Base-by-base conservation (phyloP, 2,888 invertebrate genomes). In the Polia nebulosa region DNA sequence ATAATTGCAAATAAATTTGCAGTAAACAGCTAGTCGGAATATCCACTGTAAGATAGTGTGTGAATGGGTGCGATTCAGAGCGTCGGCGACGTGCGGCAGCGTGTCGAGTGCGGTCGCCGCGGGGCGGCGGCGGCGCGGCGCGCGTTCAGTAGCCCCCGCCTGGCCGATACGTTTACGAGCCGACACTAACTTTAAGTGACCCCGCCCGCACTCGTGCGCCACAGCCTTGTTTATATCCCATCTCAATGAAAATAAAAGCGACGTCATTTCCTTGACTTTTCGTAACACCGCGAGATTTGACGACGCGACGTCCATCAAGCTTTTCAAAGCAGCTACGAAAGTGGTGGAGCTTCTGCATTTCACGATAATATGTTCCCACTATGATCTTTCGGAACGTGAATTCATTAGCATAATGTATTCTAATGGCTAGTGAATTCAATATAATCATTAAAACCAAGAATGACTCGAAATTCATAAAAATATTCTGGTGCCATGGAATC, bases 81-180 rank as follows among this genome's bases (percentile, higher is more conserved):
- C 92, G 92, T 89, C 93, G 94, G 91, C 94, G 94, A 93, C 95
- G 94, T 94, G 94, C 94, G 91, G 91, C 91, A 87, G 92, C 94
- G 94, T 93, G 95, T 93, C 93, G 94, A 94, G 94, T 94, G 94
- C 94, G 95, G 95, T 94, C 94, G 95, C 95, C 94, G 94, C 94
- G 94, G 94, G 94, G 94, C 92, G 91, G 89, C 77, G 73, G 79
- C 82, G 76, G 78, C 81, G 78, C 83, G 83, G 85, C 86, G 87
- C 83, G 88, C 87, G 85, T 81, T 82, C 89, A 87, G 90, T 89
- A 90, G 90, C 90, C 89, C 87, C 88, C 87, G 90, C 89, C 86
- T 88, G 87, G 86, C 91, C 93, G 93, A 93, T 94, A 94, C 94
- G 93, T 94, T 95, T 94, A 95, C 94, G 94, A 94, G 94, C 93